Conservation (phyloP, 2,113 vertebrate species). For the Bubalus kerabau region DNA sequence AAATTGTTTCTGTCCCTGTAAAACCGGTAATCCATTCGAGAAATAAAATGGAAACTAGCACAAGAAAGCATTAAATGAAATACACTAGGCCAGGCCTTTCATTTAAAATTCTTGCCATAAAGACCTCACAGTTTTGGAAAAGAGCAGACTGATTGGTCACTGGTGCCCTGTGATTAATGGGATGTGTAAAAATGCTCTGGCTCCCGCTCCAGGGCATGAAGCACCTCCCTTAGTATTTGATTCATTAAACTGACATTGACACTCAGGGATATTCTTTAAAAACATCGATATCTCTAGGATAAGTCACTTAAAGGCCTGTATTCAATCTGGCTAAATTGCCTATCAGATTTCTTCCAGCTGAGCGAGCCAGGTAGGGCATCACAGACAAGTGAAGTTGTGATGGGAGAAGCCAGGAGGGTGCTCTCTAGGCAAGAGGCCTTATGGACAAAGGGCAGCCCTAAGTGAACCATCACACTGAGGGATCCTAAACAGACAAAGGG, state of each 20-base stretch:
- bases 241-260: neutral
- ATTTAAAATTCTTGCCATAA: neutral
- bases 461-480: neutral
- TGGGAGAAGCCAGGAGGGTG: neutral
- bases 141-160: neutral
- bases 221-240: neutral
- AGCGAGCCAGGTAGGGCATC: neutral
- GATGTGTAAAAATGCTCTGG: neutral
- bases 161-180: neutral
- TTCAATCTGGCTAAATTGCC: neutral
- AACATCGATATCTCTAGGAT: neutral
- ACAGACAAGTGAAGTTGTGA: neutral
- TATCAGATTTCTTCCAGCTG: neutral
- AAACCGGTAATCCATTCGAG: neutral
- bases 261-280: neutral
- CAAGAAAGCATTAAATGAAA: slow-evolving; percentile 1
- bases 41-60: neutral
- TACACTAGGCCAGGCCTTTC: neutral
- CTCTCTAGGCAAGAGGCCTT: neutral
- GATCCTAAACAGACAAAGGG: neutral
- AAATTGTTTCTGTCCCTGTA: neutral
- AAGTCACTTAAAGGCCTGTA: neutral
- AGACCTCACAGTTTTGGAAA: neutral
- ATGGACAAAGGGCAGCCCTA: neutral
- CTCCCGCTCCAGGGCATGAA: neutral